Evolutionary conservation across 2,113 vertebrate genomes (phyloP).

Genomic region (Isichthys henryi): DNA sequence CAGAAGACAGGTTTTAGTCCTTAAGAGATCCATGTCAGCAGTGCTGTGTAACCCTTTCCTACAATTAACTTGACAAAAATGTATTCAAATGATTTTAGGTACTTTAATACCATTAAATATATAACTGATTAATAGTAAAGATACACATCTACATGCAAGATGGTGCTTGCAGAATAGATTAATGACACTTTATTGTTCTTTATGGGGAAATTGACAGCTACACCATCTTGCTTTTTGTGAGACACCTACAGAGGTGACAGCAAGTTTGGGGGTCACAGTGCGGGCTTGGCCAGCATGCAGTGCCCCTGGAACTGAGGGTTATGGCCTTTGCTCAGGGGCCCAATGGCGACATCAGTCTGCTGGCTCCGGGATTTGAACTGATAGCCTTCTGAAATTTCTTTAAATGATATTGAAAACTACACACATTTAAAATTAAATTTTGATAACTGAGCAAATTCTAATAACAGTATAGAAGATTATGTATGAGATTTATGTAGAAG

Average conservation of each 20-base stretch:
- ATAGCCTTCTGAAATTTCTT: background rate
- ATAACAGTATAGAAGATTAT: background rate
- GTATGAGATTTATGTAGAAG: background rate
- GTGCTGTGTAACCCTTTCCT: background rate
- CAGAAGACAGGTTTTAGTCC: background rate
- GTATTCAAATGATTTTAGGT: background rate
- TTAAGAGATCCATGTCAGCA: background rate
- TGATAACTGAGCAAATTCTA: background rate
- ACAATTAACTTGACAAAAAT: background rate
- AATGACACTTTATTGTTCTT: no score
- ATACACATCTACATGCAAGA: background rate
- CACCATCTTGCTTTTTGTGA: background rate
- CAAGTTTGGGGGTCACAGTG: background rate
- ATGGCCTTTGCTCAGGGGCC: background rate
- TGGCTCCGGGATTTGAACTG: background rate
- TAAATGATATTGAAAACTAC: background rate
- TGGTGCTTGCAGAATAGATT: no score
- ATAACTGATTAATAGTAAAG: background rate
- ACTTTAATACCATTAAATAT: background rate
- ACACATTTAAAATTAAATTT: background rate
- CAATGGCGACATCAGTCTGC: background rate
- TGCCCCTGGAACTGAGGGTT: background rate
- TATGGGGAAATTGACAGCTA: no score
- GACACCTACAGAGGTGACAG: background rate
- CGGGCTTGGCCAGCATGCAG: background rate